Conservation (phyloP, 2,113 vertebrate species). For the Heteronetta atricapilla region DNA sequence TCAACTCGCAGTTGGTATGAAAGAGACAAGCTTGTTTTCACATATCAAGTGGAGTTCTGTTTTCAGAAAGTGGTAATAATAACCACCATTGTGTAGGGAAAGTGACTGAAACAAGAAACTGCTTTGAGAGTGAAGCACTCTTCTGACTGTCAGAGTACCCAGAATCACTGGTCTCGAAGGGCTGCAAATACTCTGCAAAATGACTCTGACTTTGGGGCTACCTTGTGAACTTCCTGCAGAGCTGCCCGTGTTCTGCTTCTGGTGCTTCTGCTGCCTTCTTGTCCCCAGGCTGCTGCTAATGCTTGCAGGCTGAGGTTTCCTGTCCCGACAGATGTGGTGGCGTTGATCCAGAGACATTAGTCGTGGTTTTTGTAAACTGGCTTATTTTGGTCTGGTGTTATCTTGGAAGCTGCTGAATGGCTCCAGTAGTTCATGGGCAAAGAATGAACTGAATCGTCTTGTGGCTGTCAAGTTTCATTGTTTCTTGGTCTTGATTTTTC, state of each 20-base stretch:
- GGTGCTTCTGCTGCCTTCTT: background rate
- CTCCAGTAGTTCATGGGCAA: background rate
- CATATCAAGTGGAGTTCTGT: conserved; percentile 1
- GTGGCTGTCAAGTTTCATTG: background rate
- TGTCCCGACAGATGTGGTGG: background rate
- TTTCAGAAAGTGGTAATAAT: conserved; percentile 1
- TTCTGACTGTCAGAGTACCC: background rate
- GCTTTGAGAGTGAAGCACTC: background rate
- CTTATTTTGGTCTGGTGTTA: background rate
- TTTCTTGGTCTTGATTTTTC: conserved; percentile 28
- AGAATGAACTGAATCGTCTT: background rate
- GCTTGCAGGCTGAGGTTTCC: background rate
- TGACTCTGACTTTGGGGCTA: background rate
- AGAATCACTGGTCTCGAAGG: background rate
- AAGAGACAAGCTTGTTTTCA: conserved; percentile 20
- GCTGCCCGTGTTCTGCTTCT: background rate
- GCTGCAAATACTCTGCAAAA: background rate
- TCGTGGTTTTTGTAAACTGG: background rate
- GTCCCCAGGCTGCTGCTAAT: background rate
- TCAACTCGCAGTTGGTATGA: background rate
- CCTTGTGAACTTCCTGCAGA: background rate
- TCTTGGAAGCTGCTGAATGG: background rate
- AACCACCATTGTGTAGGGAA: background rate
- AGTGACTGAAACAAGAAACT: background rate
- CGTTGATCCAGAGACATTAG: background rate